Evolutionary conservation across 1,140 invertebrate species (phyloP), one percentile per base, ranked within the genome.

Genomic region (Leptopilina clavipes): DNA sequence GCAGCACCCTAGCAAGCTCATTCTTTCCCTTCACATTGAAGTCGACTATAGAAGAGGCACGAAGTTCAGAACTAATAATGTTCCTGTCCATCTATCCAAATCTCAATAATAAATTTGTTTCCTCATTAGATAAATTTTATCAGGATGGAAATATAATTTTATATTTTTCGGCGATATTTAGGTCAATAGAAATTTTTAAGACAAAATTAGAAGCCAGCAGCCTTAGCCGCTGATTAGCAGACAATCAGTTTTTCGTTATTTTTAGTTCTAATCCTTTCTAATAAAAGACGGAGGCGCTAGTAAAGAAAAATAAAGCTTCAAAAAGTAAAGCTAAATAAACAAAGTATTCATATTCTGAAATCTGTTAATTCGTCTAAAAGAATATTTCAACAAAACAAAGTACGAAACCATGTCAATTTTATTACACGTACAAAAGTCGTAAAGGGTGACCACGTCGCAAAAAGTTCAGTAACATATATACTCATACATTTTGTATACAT

Each of bases 331-430:
- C 5, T 31, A 31, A 31, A 31, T 31, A 31, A 31, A 31, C 25
- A 31, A 31, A n/a, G n/a, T n/a, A n/a, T 40, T 40, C 37, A 40
- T 40, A 40, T 40, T 40, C 37, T 40, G 7, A 40, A 9, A 40
- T 9, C 37, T 7, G 9, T 40, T 40, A 40, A 40, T 40, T 40
- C 8, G 9, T 40, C 37, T 6, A 40, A 9, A 45, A n/a, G 19
- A n/a, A 72, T 22, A 19, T 48, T 25, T 22, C 2, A 40, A 40
- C 37, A 40, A 40, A 18, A 18, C 22, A 74, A 74, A 76, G 79
- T 75, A 77, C 22, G 40, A 73, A 81, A 81, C 81, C 48, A n/a
- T 52, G 81, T 83, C 81, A 83, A 79, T 83, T 79, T 83, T 52
- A 52, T 52, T 52, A 31, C 22, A 31, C 5, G 9, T 40, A 3